Percentiles rank a stretch among this genome's conserved stretches.
phyloP scores from a whole-genome alignment of 2,797 vertebrate genomes.

The Triplophysa yarkandensis region DNA sequence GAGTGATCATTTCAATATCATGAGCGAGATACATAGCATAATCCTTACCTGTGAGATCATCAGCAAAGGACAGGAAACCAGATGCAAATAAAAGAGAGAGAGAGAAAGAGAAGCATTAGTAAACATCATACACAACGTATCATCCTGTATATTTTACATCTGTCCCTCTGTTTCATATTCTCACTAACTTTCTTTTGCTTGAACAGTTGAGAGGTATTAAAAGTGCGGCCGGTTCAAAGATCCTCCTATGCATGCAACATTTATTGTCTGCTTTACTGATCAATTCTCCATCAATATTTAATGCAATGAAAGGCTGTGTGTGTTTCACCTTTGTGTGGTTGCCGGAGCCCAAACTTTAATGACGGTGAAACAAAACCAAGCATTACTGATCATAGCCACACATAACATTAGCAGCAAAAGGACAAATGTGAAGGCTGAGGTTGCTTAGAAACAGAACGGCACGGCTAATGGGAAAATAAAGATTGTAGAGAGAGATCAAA shows the following conservation, averaged over 20 bases:
- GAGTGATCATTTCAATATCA: neutral
- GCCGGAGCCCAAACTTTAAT: constrained; percentile 3
- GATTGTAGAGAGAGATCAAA: constrained; percentile 47
- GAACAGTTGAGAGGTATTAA: neutral
- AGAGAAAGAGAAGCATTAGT: constrained; percentile 19
- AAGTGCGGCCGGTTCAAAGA: constrained; percentile 8
- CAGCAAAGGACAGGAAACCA: neutral
- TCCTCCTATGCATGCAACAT: constrained; percentile 43
- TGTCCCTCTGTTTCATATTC: neutral
- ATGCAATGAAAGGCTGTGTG: constrained; percentile 41
- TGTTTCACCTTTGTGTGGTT: constrained; percentile 34
- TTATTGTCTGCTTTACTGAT: constrained; percentile 22
- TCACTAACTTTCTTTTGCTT: neutral
- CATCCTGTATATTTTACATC: neutral
- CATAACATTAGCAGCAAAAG: constrained; percentile 22
- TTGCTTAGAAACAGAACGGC: constrained; percentile 71
- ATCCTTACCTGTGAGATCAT: constrained; percentile 35
- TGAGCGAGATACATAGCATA: neutral
- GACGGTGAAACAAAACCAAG: neutral
- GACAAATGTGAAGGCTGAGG: constrained; percentile 48
- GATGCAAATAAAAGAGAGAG: neutral
- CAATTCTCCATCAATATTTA: constrained; percentile 44
- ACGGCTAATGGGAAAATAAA: constrained; percentile 68
- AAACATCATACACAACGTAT: neutral
- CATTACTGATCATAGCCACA: neutral